Base-by-base conservation (phyloP, 2,113 vertebrate species). In the Scophthalmus maximus region DNA sequence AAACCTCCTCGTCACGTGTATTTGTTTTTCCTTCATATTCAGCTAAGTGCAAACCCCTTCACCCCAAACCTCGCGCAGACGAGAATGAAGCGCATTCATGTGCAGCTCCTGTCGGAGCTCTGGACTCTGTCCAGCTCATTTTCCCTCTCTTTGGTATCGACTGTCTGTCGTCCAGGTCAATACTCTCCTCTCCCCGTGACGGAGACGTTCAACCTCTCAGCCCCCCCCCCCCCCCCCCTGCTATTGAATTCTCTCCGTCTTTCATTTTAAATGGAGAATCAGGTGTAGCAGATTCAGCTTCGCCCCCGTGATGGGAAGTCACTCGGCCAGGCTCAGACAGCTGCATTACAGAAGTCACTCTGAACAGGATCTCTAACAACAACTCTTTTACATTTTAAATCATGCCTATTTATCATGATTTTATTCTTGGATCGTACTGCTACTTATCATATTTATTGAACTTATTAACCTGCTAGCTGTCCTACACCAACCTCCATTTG, bases 51-150 rank as follows among this genome's bases (percentile, higher is more conserved):
- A 79, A 30, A 42, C 36, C 18, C 46, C 32, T 52, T 38, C 57
- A 67, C 44, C 44, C 26, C 15, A 30, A 49, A 25, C 29, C 15
- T 58, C n/a, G 0, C 5, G 1, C 29, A 38, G 42, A 71, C 12
- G 5, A 63, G 44, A 68, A 57, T 36, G 20, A 65, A 66, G 8
- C n/a, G 22, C 42, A 20, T 53, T 74, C 52, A 64, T 49, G 46
- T 38, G 4, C 50, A 17, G 56, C 62, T 77, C 27, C 68, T 2
- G 0, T 7, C 7, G 53, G 40, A 57, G 18, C 27, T 26, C 58
- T 79, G 68, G 77, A 63, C 14, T 15, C n/a, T 34, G 40, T 79
- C 69, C 81, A 80, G 69, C 78, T 82, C 47, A 68, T 64, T 76
- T 65, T 84, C 34, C 38, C 40, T 38, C 34, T 46, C 61, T 62